A percentile compares a stretch with the other conserved stretches of the same genome.
phyloP scores from a whole-genome alignment of 1,140 invertebrate species.

The Xylocopa sonorina region DNA sequence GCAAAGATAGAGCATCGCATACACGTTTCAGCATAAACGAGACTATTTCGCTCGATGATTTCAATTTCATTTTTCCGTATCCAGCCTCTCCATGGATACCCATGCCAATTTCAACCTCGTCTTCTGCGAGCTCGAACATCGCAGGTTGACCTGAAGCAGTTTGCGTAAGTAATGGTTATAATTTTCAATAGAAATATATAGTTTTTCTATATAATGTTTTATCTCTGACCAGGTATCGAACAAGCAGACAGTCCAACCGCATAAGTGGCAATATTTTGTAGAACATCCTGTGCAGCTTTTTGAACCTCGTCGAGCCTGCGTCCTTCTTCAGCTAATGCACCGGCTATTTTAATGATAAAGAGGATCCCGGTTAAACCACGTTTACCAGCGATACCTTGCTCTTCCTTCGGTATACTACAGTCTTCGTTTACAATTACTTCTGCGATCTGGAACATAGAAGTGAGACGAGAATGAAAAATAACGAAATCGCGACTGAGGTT shows the following conservation, averaged over 20 bases:
- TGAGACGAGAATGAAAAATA: no score
- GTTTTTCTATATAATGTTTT: neutral
- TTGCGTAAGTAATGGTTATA: neutral
- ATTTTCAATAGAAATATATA: no score
- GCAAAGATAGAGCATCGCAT: slow-evolving; percentile 80
- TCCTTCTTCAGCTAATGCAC: slow-evolving; percentile 87
- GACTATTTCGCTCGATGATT: slow-evolving; percentile 81
- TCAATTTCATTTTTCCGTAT: slow-evolving; percentile 86
- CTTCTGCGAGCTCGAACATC: slow-evolving; percentile 85
- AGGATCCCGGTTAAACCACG: slow-evolving; percentile 90
- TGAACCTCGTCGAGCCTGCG: slow-evolving; percentile 83
- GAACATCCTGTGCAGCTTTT: slow-evolving; percentile 77
- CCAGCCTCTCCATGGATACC: slow-evolving; percentile 95
- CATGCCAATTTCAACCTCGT: slow-evolving; percentile 91
- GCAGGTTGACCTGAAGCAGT: slow-evolving; percentile 80
- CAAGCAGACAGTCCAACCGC: slow-evolving; percentile 88
- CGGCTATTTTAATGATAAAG: slow-evolving; percentile 89
- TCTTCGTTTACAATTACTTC: slow-evolving; percentile 89
- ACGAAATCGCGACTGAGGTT: no score
- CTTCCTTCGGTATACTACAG: slow-evolving; percentile 84
- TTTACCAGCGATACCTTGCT: slow-evolving; percentile 85
- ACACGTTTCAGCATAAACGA: slow-evolving; percentile 81
- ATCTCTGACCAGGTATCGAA: slow-evolving; percentile 85
- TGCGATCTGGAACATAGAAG: slow-evolving; percentile 80
- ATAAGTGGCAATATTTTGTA: slow-evolving; percentile 86